These are phyloP conservation scores for Peribatodes rhomboidaria DNA, from an alignment of 2,888 invertebrate species.

Conservation along the genomic window DNA sequence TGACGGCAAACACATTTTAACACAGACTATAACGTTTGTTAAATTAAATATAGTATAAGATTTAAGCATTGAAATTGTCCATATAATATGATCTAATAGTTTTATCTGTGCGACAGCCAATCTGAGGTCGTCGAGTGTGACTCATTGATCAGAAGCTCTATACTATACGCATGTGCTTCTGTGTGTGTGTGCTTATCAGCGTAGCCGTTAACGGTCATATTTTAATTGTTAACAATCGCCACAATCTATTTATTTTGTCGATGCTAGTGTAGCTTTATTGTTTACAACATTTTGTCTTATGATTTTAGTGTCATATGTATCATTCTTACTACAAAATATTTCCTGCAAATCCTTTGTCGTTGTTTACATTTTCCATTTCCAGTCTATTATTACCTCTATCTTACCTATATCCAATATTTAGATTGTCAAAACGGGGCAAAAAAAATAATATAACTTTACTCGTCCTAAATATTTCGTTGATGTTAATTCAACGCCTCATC, in stretches of 20 bases:
- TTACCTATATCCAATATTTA: neutral
- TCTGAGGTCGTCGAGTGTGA: slow-evolving; percentile 34
- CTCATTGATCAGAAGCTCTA: slow-evolving; percentile 43
- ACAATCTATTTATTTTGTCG: slow-evolving; percentile 36
- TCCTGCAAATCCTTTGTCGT: neutral
- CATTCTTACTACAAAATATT: neutral
- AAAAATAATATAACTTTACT: slow-evolving; percentile 2
- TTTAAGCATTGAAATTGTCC: slow-evolving; percentile 3
- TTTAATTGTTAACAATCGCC: slow-evolving; percentile 47
- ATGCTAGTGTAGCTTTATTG: slow-evolving; percentile 20
- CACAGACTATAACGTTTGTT: neutral
- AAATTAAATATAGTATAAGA: neutral
- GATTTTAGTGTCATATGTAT: neutral
- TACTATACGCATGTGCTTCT: slow-evolving; percentile 31
- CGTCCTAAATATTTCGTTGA: slow-evolving; percentile 1
- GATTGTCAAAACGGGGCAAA: slow-evolving; percentile 3
- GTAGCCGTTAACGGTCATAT: slow-evolving; percentile 58
- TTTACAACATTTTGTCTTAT: slow-evolving; percentile 2
- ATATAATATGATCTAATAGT: slow-evolving; percentile 25
- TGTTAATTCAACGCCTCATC: neutral
- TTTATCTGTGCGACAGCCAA: slow-evolving; percentile 17
- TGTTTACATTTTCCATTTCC: neutral
- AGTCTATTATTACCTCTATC: too few species aligned
- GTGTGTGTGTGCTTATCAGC: slow-evolving; percentile 34
- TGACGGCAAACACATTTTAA: neutral